These are phyloP conservation scores for Anguilla pacifica DNA, from an alignment of 2,797 vertebrate genomes.

Conservation along the genomic window DNA sequence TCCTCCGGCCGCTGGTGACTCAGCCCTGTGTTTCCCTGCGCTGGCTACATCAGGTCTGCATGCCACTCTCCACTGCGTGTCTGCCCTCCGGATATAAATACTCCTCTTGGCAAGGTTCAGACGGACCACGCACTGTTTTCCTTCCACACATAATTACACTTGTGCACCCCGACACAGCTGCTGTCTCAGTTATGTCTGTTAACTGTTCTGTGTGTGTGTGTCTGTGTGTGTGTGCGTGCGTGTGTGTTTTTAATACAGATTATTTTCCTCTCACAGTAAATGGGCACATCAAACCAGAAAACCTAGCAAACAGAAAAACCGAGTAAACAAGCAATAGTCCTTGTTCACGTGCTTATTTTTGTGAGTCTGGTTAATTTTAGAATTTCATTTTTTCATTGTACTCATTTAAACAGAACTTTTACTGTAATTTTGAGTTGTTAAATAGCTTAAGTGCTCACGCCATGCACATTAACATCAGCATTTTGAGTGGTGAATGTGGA, in stretches of 20 bases:
- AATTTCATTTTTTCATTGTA: too few species aligned
- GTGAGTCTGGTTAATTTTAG: neutral
- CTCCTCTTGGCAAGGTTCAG: neutral
- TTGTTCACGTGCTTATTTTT: neutral
- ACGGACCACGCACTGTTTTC: neutral
- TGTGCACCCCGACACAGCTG: neutral
- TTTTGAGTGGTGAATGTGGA: too few species aligned
- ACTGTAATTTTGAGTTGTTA: too few species aligned
- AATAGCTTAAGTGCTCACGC: too few species aligned
- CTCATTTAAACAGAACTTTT: too few species aligned
- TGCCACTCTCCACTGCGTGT: neutral
- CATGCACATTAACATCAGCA: too few species aligned
- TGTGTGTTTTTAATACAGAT: neutral
- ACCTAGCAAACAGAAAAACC: too few species aligned
- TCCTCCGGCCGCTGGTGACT: neutral
- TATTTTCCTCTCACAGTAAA: neutral
- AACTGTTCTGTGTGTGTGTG: neutral
- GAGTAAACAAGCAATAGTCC: too few species aligned
- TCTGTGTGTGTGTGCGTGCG: too few species aligned
- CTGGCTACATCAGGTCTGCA: neutral
- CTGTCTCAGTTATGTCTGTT: too few species aligned
- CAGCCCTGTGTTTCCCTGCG: neutral
- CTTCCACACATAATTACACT: neutral
- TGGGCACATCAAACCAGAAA: neutral
- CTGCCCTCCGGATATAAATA: neutral